phyloP scores from a whole-genome alignment of 2,888 invertebrate genomes.

The Dasypogon diadema region DNA sequence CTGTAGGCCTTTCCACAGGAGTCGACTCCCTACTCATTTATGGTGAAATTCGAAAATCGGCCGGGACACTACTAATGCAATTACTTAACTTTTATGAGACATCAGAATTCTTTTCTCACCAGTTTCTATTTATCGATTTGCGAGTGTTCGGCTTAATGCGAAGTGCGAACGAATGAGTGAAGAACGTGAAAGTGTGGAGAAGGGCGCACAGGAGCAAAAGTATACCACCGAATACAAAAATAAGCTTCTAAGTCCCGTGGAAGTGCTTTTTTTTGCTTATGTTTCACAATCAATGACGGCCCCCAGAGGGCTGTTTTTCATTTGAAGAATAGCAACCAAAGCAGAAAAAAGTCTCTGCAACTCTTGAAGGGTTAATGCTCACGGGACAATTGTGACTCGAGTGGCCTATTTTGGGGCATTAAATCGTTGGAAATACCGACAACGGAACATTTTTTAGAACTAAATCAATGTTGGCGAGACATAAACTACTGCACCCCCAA shows the following conservation, averaged over 20 bases:
- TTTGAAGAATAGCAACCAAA: slow-evolving; percentile 22
- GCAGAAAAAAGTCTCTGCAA: slow-evolving; percentile 5
- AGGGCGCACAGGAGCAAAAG: not conserved
- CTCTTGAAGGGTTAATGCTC: slow-evolving; percentile 33
- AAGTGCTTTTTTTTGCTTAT: slow-evolving; percentile 10
- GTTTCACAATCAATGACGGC: slow-evolving; percentile 16
- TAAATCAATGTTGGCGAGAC: not conserved
- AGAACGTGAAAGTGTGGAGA: not conserved
- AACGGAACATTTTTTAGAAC: slow-evolving; percentile 5
- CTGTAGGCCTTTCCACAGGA: no score
- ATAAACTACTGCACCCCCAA: not conserved
- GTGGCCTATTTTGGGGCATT: not conserved
- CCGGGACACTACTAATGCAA: slow-evolving; percentile 26
- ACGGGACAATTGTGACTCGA: slow-evolving; percentile 12
- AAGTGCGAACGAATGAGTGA: not conserved
- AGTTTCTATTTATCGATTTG: slow-evolving; percentile 26
- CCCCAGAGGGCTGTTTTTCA: slow-evolving; percentile 34
- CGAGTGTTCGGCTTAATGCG: not conserved
- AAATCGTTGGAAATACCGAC: not conserved
- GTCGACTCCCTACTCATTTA: no score
- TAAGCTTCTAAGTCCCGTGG: slow-evolving; percentile 4
- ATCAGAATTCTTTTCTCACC: not conserved
- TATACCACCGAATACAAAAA: not conserved
- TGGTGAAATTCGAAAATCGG: not conserved
- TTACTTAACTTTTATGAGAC: slow-evolving; percentile 36